A percentile compares a stretch with the other conserved stretches of the same genome.
Conservation (phyloP, 2,888 invertebrate genomes). For the Mayetiola destructor region DNA sequence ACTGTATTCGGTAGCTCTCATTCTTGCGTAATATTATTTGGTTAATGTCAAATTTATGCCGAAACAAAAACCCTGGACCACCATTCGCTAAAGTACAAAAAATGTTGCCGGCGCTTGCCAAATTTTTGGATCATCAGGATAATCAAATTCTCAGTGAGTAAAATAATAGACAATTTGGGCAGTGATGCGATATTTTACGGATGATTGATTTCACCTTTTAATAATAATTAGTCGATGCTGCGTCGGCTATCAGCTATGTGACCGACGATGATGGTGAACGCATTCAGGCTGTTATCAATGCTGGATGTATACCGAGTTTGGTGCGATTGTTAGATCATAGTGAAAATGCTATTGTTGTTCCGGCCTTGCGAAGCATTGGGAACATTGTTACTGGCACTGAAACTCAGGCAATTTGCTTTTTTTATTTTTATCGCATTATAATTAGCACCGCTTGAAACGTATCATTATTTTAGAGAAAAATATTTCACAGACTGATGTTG, state of each 20-base stretch:
- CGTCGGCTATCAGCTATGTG: constrained; percentile 89
- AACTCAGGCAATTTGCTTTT: constrained; percentile 44
- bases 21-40: constrained; percentile 76
- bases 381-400: constrained; percentile 94
- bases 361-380: constrained; percentile 75
- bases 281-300: constrained; percentile 66
- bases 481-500: constrained; percentile 64
- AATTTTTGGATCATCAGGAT: constrained; percentile 56
- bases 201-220: neutral
- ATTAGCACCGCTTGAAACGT: too few relatives aligned
- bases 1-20: constrained; percentile 24
- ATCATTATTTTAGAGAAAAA: too few relatives aligned
- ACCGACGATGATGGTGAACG: constrained; percentile 86
- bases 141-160: constrained; percentile 56
- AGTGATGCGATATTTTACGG: too few relatives aligned
- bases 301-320: constrained; percentile 55
- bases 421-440: neutral
- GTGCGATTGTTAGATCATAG: constrained; percentile 53
- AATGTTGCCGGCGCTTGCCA: constrained; percentile 59
- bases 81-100: constrained; percentile 58
- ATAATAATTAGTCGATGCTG: constrained; percentile 73
- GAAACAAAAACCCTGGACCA: constrained; percentile 86
- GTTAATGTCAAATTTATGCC: constrained; percentile 86
- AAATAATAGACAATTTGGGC: too few relatives aligned
- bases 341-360: constrained; percentile 59